Base-by-base conservation (phyloP, 2,113 vertebrate species). In the Elephas maximus region DNA sequence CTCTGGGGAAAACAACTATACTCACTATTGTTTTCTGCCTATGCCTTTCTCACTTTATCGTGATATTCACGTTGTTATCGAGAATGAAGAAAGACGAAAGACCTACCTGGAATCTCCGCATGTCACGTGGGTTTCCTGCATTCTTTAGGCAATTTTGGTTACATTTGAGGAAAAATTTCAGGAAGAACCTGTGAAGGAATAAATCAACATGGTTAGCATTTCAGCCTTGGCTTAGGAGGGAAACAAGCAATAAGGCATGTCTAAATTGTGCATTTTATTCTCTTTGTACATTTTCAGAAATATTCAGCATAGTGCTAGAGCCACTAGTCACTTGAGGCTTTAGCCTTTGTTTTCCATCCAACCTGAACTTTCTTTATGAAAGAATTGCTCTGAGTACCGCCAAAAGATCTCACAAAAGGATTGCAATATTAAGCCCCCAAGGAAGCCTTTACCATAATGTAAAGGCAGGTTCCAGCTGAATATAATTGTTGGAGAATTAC, bases 131-230 rank as follows among this genome's bases (percentile, higher is more conserved):
- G 98, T 99, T 99, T 98, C 99, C 99, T 73, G 99, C 99, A 98
- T 99, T 99, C 99, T 99, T 99, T 99, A 99, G 98, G 98, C 99
- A 99, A 99, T 99, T 99, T 99, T 99, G 99, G 99, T 99, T 99
- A 98, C 99, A 99, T 99, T 99, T 99, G 98, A 99, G 99, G 98
- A 99, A 99, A 98, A 99, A 99, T 98, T 99, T 99, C 98, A 99
- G 99, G 99, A 99, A 99, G 99, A 99, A 99, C 98, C 99, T 99
- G 98, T 78, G 82, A 77, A 98, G 92, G 98, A 91, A 98, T 98
- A 80, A 97, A 97, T 97, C 45, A 96, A 0, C 0, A n/a, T 26
- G 28, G 79, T 99, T 97, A 99, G 65, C 2, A 5, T 79, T 94
- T 97, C 41, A 17, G 33, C 93, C 44, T 91, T 37, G 33, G 77